Percentiles rank a stretch among this genome's conserved stretches.
Evolutionary conservation across 1,140 invertebrate species (phyloP).

Genomic region (Maniola jurtina): DNA sequence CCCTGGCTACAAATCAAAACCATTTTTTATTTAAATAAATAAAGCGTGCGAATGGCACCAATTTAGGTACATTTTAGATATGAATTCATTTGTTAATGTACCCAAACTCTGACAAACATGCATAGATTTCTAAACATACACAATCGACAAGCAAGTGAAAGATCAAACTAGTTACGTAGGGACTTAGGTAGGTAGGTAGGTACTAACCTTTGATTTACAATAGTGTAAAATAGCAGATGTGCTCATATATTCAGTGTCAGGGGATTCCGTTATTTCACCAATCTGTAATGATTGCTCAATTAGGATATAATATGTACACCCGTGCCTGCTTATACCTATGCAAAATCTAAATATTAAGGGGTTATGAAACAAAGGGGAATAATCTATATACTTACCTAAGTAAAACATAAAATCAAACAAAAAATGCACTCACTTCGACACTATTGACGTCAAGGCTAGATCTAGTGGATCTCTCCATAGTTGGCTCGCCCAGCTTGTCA

Average conservation of each 20-base stretch:
- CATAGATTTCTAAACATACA: background rate
- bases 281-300: conserved; percentile 68
- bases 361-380: background rate
- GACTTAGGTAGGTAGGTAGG: too few relatives aligned
- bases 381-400: too few relatives aligned
- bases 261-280: conserved; percentile 82
- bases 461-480: conserved; percentile 67
- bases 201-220: conserved; percentile 85
- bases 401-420: background rate
- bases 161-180: too few relatives aligned
- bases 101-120: too few relatives aligned
- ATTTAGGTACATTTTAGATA: too few relatives aligned
- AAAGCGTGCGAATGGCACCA: too few relatives aligned
- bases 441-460: conserved; percentile 70
- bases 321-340: too few relatives aligned
- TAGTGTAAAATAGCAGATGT: conserved; percentile 87
- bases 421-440: conserved; percentile 64
- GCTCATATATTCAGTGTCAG: conserved; percentile 83
- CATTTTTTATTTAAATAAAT: too few relatives aligned
- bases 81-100: too few relatives aligned
- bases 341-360: too few relatives aligned
- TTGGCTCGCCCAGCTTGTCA: conserved; percentile 57
- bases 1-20: too few relatives aligned
- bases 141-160: background rate
- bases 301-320: too few relatives aligned